A percentile compares a stretch with the other conserved stretches of the same genome.
phyloP scores from a whole-genome alignment of 2,888 invertebrate genomes.

The Scaptomyza reducta region DNA sequence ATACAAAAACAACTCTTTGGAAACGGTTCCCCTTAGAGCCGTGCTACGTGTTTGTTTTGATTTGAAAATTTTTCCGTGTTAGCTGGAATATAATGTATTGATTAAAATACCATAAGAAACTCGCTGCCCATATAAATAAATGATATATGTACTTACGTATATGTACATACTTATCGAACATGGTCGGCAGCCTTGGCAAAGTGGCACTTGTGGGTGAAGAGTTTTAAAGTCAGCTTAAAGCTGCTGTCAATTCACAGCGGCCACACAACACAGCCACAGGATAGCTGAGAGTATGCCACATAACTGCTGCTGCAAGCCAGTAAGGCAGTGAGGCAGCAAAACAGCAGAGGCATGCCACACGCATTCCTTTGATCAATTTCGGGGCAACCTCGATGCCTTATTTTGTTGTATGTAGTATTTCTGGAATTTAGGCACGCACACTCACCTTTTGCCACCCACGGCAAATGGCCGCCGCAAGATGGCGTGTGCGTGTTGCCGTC shows the following conservation, averaged over 20 bases:
- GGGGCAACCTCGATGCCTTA: conserved; percentile 8
- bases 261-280: conserved; percentile 39
- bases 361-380: conserved; percentile 67
- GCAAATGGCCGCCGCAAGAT: conserved; percentile 41
- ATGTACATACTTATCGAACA: conserved; percentile 6
- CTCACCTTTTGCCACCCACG: conserved; percentile 14
- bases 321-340: conserved; percentile 2
- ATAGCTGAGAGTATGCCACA: conserved; percentile 50
- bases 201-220: conserved; percentile 28
- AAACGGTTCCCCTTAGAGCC: conserved; percentile 14
- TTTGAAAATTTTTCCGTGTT: conserved; percentile 42
- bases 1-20: conserved; percentile 22
- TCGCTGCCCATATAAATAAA: neutral
- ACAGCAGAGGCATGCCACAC: conserved; percentile 34
- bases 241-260: conserved; percentile 20
- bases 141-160: neutral
- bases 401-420: conserved; percentile 28
- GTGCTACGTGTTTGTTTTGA: conserved; percentile 62
- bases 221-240: conserved; percentile 49
- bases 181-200: conserved; percentile 1
- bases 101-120: conserved; percentile 26
- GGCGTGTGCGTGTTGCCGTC: conserved; percentile 37
- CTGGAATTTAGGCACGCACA: conserved; percentile 50
- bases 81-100: conserved; percentile 47
- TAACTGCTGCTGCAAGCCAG: conserved; percentile 17